A percentile compares a stretch with the other conserved stretches of the same genome.
Conservation (phyloP, 2,888 invertebrate species). For the Teinopalpus imperialis region DNA sequence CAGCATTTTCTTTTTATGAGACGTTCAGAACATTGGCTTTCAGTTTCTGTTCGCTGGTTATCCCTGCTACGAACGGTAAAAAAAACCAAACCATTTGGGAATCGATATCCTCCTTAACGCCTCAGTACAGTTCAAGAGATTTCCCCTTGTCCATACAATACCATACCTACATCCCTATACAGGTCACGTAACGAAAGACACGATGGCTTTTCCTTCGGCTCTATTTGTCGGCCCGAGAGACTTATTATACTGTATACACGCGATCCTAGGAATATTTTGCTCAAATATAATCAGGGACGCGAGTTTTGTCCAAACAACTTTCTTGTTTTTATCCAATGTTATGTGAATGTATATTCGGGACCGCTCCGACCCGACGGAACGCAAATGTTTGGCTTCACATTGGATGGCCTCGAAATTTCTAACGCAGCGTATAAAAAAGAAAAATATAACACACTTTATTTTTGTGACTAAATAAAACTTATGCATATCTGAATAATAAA, state of each 20-base stretch:
- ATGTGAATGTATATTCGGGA: constrained; percentile 54
- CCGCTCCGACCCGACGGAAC: constrained; percentile 47
- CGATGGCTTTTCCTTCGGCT: constrained; percentile 73
- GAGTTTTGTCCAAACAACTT: constrained; percentile 67
- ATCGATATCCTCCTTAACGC: constrained; percentile 60
- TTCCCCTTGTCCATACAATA: constrained; percentile 69
- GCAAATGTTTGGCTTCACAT: constrained; percentile 73
- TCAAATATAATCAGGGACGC: constrained; percentile 78
- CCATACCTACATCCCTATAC: constrained; percentile 57
- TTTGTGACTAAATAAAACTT: constrained; percentile 1
- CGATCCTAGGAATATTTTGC: constrained; percentile 70
- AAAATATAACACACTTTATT: constrained; percentile 1
- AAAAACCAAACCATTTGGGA: constrained; percentile 70
- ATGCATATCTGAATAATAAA: background rate
- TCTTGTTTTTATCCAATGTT: constrained; percentile 70
- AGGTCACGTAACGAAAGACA: constrained; percentile 68
- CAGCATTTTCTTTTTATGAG: constrained; percentile 50
- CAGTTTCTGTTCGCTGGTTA: constrained; percentile 55
- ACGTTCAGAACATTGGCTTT: constrained; percentile 54
- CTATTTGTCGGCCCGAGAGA: constrained; percentile 75
- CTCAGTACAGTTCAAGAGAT: constrained; percentile 75
- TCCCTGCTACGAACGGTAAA: constrained; percentile 59
- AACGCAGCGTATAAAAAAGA: constrained; percentile 28
- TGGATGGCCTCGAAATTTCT: constrained; percentile 48
- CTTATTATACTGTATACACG: constrained; percentile 78